Conservation (phyloP, 2,113 vertebrate species). For the Pituophis catenifer region DNA sequence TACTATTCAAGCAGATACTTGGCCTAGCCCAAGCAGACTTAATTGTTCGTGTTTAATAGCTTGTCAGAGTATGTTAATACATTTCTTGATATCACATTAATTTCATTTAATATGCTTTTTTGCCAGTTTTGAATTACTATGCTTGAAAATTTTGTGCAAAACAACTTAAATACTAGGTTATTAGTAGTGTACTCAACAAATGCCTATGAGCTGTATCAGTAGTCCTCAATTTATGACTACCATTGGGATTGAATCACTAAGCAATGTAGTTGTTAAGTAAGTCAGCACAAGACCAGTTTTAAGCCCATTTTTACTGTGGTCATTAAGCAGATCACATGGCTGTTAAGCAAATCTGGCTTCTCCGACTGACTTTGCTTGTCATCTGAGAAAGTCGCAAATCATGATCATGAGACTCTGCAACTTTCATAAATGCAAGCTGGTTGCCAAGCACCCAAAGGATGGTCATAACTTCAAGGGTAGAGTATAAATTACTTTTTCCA, state of each 20-base stretch:
- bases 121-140: neutral
- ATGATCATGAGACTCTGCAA: neutral
- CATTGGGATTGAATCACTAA: neutral
- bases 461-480: neutral
- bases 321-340: neutral
- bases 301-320: neutral
- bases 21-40: neutral
- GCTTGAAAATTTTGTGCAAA: neutral
- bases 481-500: neutral
- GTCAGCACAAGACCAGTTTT: neutral
- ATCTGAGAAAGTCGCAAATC: neutral
- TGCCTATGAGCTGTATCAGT: neutral
- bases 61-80: neutral
- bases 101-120: neutral
- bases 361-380: neutral
- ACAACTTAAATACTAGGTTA: neutral
- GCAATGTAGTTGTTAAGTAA: neutral
- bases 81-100: neutral
- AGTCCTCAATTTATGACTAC: neutral
- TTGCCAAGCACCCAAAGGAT: neutral
- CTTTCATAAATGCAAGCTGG: neutral
- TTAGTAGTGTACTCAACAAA: neutral
- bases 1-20: neutral
- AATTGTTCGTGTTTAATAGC: neutral
- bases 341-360: neutral